These are phyloP conservation scores for Nasua narica DNA, from an alignment of 2,797 vertebrate species.

Conservation along the genomic window DNA sequence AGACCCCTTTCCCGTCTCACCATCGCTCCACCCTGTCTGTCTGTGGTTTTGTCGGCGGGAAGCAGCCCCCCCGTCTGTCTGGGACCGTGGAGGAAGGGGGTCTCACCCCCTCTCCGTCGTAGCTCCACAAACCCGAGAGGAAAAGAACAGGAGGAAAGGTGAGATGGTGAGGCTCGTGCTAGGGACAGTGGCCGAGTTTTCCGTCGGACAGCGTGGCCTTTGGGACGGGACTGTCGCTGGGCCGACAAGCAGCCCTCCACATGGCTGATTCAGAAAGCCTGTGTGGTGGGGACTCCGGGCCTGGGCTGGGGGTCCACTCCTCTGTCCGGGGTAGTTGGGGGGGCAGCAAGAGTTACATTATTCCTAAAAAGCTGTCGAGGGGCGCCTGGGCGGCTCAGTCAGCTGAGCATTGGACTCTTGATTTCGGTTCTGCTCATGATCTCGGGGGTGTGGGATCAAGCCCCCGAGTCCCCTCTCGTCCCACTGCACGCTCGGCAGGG, in stretches of 20 bases:
- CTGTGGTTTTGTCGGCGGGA: neutral
- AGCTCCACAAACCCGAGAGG: neutral
- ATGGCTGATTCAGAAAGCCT: neutral
- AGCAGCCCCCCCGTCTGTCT: neutral
- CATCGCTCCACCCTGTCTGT: neutral
- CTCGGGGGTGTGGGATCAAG: neutral
- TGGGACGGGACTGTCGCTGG: neutral
- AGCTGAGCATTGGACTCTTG: neutral
- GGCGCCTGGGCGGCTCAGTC: neutral
- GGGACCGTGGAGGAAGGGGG: neutral
- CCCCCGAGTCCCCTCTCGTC: neutral
- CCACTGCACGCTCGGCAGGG: neutral
- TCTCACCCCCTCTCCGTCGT: neutral
- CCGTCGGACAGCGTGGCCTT: neutral
- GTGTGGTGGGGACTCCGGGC: neutral
- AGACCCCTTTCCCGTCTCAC: neutral
- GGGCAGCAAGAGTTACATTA: neutral
- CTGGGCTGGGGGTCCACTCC: neutral
- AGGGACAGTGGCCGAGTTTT: neutral
- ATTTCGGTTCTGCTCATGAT: neutral
- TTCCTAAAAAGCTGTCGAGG: neutral
- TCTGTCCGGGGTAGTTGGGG: fast-evolving
- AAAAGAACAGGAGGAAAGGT: neutral
- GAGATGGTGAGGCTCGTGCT: neutral
- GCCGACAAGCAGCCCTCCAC: neutral